Percentiles rank a stretch among this genome's conserved stretches.
phyloP scores from a whole-genome alignment of 2,797 vertebrate species.

The Stomatorhinus walkeri region DNA sequence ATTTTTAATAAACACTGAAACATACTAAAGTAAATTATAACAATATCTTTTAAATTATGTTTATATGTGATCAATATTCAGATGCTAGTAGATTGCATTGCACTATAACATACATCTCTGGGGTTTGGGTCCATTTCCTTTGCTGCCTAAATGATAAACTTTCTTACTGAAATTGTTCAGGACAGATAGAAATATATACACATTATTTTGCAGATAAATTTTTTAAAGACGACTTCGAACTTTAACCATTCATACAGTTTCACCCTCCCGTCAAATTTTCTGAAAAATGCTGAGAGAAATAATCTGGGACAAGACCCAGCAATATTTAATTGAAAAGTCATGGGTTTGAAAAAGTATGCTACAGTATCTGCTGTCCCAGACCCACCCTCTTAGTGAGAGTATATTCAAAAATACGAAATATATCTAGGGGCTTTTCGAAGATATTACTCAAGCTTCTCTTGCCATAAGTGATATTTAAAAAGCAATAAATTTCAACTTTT shows the following conservation, averaged over 20 bases:
- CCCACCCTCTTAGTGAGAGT: background rate
- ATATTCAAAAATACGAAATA: background rate
- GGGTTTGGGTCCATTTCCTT: background rate
- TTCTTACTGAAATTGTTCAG: background rate
- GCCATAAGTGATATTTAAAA: background rate
- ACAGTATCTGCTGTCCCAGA: background rate
- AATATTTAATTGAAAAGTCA: background rate
- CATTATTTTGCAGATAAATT: background rate
- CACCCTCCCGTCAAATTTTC: background rate
- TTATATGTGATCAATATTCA: background rate
- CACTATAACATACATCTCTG: background rate
- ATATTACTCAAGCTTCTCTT: background rate
- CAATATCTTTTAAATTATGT: background rate
- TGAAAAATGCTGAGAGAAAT: background rate
- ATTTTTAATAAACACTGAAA: background rate
- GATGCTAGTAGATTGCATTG: background rate
- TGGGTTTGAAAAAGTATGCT: background rate
- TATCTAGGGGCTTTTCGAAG: background rate
- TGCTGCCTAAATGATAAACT: background rate
- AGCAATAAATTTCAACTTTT: background rate
- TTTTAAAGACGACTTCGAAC: background rate
- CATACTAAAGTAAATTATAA: background rate
- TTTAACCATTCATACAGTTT: background rate
- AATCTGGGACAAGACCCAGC: background rate
- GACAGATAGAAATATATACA: background rate